phyloP scores from a whole-genome alignment of 2,113 vertebrate species.

The Puntigrus tetrazona region DNA sequence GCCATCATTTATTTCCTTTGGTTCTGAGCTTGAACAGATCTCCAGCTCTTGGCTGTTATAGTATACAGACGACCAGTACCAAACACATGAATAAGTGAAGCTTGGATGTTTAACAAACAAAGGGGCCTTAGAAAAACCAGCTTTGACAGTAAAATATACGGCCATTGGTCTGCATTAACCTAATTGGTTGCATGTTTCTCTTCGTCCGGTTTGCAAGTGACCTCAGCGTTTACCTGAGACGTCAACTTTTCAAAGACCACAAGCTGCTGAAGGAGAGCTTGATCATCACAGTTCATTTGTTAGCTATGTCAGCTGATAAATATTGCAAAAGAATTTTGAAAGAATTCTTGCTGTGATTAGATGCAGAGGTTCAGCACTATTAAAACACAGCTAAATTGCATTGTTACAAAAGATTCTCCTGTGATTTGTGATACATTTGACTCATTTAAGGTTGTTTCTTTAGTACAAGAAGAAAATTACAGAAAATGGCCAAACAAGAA shows the following conservation, averaged over 20 bases:
- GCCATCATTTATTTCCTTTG: conserved; percentile 71
- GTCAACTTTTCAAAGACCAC: conserved; percentile 32
- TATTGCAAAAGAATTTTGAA: background rate
- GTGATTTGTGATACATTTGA: conserved; percentile 2
- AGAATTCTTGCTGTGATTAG: conserved; percentile 22
- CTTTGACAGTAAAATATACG: conserved; percentile 61
- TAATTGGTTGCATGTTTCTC: conserved; percentile 66
- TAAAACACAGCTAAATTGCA: background rate
- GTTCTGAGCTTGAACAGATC: conserved; percentile 67
- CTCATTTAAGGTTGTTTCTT: background rate
- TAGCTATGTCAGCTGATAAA: conserved; percentile 31
- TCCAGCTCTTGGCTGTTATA: conserved; percentile 68
- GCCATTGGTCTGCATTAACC: conserved; percentile 65
- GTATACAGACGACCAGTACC: conserved; percentile 58
- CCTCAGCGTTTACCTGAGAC: conserved; percentile 40
- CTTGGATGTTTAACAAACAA: conserved; percentile 64
- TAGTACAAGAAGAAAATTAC: background rate
- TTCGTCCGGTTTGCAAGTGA: conserved; percentile 44
- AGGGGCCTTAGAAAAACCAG: conserved; percentile 57
- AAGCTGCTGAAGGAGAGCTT: conserved; percentile 18
- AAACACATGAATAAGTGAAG: conserved; percentile 37
- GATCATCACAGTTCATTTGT: conserved; percentile 48
- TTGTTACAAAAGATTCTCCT: background rate
- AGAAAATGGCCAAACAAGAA: background rate
- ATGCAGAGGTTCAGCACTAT: background rate